Conservation (phyloP, 2,113 vertebrate species). For the Gallinago media region DNA sequence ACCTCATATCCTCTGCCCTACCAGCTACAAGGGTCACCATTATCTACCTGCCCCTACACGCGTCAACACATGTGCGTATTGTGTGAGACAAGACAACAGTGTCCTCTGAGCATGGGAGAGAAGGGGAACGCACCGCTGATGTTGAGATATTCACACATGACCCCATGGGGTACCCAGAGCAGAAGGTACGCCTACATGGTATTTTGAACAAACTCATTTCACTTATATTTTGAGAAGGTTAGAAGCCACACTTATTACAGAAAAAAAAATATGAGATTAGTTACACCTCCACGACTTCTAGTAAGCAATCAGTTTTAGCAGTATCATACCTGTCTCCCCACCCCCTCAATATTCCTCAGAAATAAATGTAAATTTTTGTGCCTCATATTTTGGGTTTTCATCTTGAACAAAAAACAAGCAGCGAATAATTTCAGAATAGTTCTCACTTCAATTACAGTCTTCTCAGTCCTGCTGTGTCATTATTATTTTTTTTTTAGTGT, state of each 20-base stretch:
- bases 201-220: not conserved
- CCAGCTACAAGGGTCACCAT: not conserved
- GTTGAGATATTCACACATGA: too few relatives aligned
- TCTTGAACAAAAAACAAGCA: not conserved
- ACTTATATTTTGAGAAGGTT: not conserved
- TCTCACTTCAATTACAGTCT: not conserved
- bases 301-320: not conserved
- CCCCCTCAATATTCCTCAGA: not conserved
- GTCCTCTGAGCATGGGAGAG: not conserved
- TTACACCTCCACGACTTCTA: not conserved
- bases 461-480: not conserved
- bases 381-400: not conserved
- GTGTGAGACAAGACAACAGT: accelerated
- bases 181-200: accelerated
- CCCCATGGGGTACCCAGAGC: accelerated
- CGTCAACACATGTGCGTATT: accelerated
- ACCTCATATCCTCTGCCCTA: not conserved
- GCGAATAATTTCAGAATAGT: not conserved
- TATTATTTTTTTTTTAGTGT: not conserved
- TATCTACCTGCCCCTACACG: not conserved
- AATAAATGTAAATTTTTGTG: not conserved
- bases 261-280: not conserved
- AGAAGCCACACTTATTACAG: not conserved
- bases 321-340: not conserved
- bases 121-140: accelerated